A percentile compares a stretch with the other conserved stretches of the same genome.
Conservation (phyloP, 1,140 invertebrate species). For the Pomacea maculata region DNA sequence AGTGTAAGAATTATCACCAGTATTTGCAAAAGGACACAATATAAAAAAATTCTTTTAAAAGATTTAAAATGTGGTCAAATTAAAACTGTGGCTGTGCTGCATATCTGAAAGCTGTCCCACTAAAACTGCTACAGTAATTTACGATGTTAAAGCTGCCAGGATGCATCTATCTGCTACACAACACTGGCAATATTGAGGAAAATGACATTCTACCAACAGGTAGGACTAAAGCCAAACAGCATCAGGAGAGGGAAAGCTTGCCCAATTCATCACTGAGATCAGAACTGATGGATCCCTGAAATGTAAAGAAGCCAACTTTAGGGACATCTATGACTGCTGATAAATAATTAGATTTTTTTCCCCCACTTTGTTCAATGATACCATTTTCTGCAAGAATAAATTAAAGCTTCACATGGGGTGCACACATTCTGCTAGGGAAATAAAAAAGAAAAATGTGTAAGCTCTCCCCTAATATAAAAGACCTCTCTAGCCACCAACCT, state of each 20-base stretch:
- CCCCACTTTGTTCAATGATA: background rate
- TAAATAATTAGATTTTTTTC: too few relatives aligned
- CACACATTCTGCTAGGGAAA: background rate
- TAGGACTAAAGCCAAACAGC: background rate
- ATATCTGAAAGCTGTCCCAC: background rate
- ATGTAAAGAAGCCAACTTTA: background rate
- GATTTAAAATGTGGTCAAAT: too few relatives aligned
- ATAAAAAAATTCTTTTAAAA: too few relatives aligned
- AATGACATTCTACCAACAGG: background rate
- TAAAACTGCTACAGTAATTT: background rate
- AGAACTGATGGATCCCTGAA: constrained; percentile 30
- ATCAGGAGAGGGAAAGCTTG: constrained; percentile 55
- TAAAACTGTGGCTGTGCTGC: too few relatives aligned
- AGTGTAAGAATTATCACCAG: too few relatives aligned
- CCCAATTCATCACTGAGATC: constrained; percentile 49
- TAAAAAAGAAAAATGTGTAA: too few relatives aligned
- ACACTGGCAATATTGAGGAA: background rate
- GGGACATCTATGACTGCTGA: too few relatives aligned
- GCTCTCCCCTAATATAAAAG: too few relatives aligned
- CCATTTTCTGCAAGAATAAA: background rate
- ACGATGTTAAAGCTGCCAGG: too few relatives aligned
- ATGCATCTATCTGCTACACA: background rate
- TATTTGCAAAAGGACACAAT: too few relatives aligned
- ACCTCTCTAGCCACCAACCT: too few relatives aligned
- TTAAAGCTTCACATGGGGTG: background rate